Percentiles rank a stretch among this genome's conserved stretches.
Evolutionary conservation across 2,888 invertebrate genomes (phyloP).

Genomic region (Dinocampus coccinellae): DNA sequence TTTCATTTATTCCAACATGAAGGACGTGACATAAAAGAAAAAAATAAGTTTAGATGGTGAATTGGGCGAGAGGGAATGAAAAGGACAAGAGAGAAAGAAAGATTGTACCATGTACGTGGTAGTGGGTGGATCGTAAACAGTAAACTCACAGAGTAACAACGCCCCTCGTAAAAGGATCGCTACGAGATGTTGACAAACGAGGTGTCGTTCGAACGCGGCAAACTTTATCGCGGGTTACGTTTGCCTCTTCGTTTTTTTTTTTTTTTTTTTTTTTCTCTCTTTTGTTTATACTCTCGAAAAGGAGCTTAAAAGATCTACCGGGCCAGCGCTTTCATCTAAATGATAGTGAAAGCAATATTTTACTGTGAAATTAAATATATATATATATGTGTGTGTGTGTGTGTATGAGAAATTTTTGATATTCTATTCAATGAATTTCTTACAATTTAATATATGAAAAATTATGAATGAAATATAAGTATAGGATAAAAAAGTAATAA

Average conservation of each 20-base stretch:
- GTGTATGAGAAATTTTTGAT: neutral
- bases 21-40: neutral
- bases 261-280: neutral
- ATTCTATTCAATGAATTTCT: too few relatives aligned
- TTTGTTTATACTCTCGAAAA: neutral
- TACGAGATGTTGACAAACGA: slow-evolving; percentile 39
- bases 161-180: slow-evolving; percentile 33
- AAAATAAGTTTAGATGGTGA: neutral
- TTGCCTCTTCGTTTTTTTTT: neutral
- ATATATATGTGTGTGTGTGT: neutral
- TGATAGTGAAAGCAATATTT: slow-evolving; percentile 13
- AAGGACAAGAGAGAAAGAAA: too few relatives aligned
- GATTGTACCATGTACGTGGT: neutral
- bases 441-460: too few relatives aligned
- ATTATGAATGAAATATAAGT: neutral
- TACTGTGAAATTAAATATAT: neutral
- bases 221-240: slow-evolving; percentile 36
- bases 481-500: neutral
- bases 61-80: neutral
- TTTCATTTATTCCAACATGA: neutral
- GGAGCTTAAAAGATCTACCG: slow-evolving; percentile 20
- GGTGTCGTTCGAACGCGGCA: slow-evolving; percentile 39
- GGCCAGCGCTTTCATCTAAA: slow-evolving; percentile 9
- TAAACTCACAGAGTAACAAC: slow-evolving; percentile 28
- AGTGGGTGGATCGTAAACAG: slow-evolving; percentile 18